A percentile compares a stretch with the other conserved stretches of the same genome.
These are phyloP conservation scores for Arnoldichthys spilopterus DNA, from an alignment of 2,797 vertebrate species.

Conservation along the genomic window DNA sequence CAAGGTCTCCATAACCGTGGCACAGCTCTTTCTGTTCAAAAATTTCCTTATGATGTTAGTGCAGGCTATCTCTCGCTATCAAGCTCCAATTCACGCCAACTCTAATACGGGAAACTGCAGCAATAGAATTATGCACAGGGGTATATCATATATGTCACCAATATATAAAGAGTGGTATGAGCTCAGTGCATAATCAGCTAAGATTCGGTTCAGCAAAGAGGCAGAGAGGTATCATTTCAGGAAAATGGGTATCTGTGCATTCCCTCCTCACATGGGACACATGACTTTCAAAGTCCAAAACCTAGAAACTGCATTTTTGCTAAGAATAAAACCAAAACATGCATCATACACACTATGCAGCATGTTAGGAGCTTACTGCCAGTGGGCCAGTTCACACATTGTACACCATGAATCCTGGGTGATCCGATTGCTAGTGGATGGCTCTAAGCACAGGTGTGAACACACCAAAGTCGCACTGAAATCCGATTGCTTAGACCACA, in stretches of 20 bases:
- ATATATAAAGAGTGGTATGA: not conserved
- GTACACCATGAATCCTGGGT: too few relatives aligned
- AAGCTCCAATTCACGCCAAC: not conserved
- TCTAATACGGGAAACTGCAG: not conserved
- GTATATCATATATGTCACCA: not conserved
- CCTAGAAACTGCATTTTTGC: too few relatives aligned
- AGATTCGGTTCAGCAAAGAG: not conserved
- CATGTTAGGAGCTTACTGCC: too few relatives aligned
- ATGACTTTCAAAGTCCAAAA: not conserved
- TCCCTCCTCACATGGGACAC: not conserved
- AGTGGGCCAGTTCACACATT: too few relatives aligned
- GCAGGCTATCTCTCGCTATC: too few relatives aligned
- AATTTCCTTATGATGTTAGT: not conserved
- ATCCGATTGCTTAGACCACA: too few relatives aligned
- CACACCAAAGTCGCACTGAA: too few relatives aligned
- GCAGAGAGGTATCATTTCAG: not conserved
- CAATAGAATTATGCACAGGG: not conserved
- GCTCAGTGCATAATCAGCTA: not conserved
- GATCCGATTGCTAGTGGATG: too few relatives aligned
- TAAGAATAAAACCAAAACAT: too few relatives aligned
- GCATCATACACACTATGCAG: too few relatives aligned
- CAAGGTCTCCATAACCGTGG: slow-evolving; percentile 16
- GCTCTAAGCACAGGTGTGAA: too few relatives aligned
- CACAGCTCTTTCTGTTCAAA: not conserved
- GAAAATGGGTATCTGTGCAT: too few relatives aligned